phyloP scores from a whole-genome alignment of 2,888 invertebrate species.

The Drosophila paranaensis region DNA sequence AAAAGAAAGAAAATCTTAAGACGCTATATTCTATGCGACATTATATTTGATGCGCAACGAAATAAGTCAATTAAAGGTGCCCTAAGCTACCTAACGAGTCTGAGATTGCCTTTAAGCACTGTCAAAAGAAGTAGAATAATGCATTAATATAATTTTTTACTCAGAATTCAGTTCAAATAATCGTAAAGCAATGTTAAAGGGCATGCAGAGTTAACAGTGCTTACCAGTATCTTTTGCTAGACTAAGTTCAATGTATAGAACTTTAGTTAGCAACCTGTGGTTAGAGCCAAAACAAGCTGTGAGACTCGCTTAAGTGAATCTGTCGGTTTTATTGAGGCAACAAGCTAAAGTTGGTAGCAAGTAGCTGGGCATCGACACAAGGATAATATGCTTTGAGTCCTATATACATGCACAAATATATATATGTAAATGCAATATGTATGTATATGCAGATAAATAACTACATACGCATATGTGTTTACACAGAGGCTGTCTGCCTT shows the following conservation, averaged over 20 bases:
- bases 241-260: neutral
- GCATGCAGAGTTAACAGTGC: neutral
- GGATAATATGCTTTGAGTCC: neutral
- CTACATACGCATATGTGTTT: neutral
- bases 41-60: slow-evolving; percentile 24
- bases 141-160: neutral
- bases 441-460: neutral
- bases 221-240: neutral
- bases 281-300: neutral
- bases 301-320: neutral
- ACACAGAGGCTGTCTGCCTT: slow-evolving; percentile 23
- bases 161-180: neutral
- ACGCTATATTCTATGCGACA: slow-evolving; percentile 44
- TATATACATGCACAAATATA: neutral
- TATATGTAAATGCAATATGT: no score
- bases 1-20: slow-evolving; percentile 20
- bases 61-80: slow-evolving; percentile 25
- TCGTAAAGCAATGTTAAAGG: neutral
- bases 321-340: slow-evolving; percentile 2
- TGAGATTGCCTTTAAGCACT: neutral
- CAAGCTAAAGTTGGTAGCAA: slow-evolving; percentile 25
- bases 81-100: neutral
- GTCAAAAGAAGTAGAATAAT: neutral
- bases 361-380: neutral
- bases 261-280: neutral